Evolutionary conservation across 2,888 invertebrate genomes (phyloP).

Genomic region (Pyrrhopygopsis socrates): DNA sequence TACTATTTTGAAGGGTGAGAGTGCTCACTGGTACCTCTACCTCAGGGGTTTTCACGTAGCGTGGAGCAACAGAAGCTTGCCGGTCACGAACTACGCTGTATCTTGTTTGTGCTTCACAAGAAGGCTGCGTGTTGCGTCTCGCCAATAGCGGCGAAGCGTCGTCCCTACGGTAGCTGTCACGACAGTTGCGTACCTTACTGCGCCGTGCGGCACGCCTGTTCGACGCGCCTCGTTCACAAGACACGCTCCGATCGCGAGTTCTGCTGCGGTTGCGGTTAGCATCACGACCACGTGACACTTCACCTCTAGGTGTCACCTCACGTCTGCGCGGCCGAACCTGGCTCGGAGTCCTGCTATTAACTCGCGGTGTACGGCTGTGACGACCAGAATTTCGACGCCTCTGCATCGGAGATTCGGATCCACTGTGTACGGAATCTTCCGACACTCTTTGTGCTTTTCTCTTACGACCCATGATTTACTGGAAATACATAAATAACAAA

Average conservation of each 20-base stretch:
- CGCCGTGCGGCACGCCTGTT: neutral
- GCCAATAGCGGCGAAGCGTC: too few relatives aligned
- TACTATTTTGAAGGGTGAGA: neutral
- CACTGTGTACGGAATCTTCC: neutral
- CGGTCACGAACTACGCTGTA: neutral
- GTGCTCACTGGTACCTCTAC: constrained; percentile 2
- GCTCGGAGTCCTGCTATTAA: too few relatives aligned
- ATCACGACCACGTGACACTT: too few relatives aligned
- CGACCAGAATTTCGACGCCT: neutral
- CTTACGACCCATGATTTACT: constrained; percentile 13
- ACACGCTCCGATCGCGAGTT: neutral
- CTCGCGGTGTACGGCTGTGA: too few relatives aligned
- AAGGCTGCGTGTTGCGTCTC: too few relatives aligned
- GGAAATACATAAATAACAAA: neutral
- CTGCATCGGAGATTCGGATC: neutral
- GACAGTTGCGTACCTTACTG: neutral
- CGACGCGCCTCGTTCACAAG: neutral
- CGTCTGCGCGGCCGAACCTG: neutral
- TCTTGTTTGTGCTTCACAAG: neutral
- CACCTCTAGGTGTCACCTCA: neutral
- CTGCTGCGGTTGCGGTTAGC: too few relatives aligned
- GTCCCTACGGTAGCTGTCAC: neutral
- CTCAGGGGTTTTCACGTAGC: neutral
- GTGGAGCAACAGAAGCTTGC: neutral
- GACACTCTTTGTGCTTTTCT: neutral